Evolutionary conservation across 2,888 invertebrate genomes (phyloP).

Genomic region (Strigamia maritima): DNA sequence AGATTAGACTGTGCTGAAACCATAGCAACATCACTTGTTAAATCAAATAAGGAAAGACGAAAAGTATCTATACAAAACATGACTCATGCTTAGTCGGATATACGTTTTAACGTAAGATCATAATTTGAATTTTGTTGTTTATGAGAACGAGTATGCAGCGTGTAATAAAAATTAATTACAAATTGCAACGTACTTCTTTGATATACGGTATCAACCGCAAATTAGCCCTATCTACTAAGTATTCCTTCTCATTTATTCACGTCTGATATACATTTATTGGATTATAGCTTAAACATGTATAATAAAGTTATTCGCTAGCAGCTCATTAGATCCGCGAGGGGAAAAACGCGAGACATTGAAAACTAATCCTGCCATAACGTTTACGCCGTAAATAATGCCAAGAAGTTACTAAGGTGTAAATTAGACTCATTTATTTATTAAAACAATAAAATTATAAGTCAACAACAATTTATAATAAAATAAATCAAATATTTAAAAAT

Average conservation of each 20-base stretch:
- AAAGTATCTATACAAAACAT: background rate
- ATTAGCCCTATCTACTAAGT: background rate
- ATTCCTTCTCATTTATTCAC: background rate
- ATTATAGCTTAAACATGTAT: constrained; percentile 6
- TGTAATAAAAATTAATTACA: background rate
- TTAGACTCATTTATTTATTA: background rate
- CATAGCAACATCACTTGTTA: constrained; percentile 5
- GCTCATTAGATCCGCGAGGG: background rate
- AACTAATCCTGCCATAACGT: background rate
- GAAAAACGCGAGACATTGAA: constrained; percentile 7
- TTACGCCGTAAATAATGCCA: background rate
- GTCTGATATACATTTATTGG: background rate
- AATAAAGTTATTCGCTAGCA: background rate
- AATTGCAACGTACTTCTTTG: too few relatives aligned
- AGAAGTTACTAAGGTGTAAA: background rate
- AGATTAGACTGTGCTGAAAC: constrained; percentile 3
- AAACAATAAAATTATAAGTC: background rate
- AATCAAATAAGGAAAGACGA: constrained; percentile 10
- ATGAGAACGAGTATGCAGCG: background rate
- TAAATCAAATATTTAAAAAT: background rate
- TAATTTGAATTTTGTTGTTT: background rate
- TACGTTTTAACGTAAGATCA: background rate
- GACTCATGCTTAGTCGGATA: background rate
- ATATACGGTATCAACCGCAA: background rate
- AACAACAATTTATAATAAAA: background rate